Evolutionary conservation across 2,888 invertebrate species (phyloP).

Genomic region (Agrenia bidenticulata): DNA sequence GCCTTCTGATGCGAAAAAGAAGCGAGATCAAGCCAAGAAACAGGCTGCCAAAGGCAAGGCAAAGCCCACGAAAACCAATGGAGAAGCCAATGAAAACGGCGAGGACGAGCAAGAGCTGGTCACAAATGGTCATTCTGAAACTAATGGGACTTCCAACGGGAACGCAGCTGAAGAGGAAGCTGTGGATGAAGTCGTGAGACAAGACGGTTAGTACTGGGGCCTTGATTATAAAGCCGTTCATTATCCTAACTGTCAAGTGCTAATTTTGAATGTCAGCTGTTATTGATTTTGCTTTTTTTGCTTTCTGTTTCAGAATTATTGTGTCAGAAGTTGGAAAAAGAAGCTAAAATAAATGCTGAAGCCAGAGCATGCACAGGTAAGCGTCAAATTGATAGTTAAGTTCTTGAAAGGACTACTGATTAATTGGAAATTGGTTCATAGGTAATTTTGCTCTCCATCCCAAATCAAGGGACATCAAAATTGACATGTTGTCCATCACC

Average conservation of each 20-base stretch:
- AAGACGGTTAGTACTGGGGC: constrained; percentile 64
- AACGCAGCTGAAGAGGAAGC: constrained; percentile 33
- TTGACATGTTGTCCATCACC: constrained; percentile 92
- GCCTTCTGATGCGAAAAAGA: constrained; percentile 99
- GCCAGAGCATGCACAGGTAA: constrained; percentile 93
- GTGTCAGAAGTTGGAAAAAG: constrained; percentile 81
- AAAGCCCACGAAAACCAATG: constrained; percentile 56
- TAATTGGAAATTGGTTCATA: too few relatives aligned
- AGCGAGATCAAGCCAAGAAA: constrained; percentile 95
- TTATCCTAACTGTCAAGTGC: background rate
- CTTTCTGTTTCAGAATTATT: constrained; percentile 68
- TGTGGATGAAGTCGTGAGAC: constrained; percentile 62
- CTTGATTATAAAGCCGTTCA: background rate
- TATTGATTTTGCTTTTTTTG: background rate
- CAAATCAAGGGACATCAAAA: constrained; percentile 92
- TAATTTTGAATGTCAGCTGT: background rate
- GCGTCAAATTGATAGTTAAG: background rate
- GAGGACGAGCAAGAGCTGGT: constrained; percentile 51
- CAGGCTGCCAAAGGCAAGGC: constrained; percentile 72
- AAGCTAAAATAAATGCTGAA: constrained; percentile 89
- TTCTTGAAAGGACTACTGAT: too few relatives aligned
- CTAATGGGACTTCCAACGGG: constrained; percentile 37
- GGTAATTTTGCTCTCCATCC: constrained; percentile 80
- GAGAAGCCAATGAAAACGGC: constrained; percentile 54
- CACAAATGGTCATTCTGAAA: constrained; percentile 43